phyloP scores from a whole-genome alignment of 1,140 invertebrate genomes.

The Marisa cornuarietis region DNA sequence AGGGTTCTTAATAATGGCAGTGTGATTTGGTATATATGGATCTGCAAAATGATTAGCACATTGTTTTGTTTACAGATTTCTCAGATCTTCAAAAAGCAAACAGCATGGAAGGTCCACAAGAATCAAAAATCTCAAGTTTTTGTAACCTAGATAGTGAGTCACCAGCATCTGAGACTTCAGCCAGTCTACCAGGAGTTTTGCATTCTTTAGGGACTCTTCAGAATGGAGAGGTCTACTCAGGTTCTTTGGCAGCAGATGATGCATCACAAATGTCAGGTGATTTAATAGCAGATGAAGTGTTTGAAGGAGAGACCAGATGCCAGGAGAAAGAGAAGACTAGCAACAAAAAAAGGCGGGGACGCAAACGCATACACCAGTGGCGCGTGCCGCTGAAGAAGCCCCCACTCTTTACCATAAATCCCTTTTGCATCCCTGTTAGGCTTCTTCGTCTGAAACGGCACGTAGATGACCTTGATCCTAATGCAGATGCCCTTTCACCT shows the following conservation, averaged over 20 bases:
- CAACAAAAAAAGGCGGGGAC: neutral
- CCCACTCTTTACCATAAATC: conserved; percentile 37
- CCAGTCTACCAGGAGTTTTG: neutral
- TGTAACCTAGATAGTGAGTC: neutral
- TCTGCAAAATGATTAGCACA: no score
- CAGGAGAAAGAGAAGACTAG: neutral
- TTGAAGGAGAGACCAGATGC: neutral
- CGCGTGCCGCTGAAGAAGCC: conserved; percentile 30
- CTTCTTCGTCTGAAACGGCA: conserved; percentile 27
- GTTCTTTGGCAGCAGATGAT: neutral
- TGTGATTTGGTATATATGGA: no score
- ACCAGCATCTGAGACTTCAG: neutral
- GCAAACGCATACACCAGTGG: conserved; percentile 5
- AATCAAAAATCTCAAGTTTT: neutral
- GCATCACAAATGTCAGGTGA: neutral
- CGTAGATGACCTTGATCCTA: neutral
- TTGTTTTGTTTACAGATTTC: conserved; percentile 11
- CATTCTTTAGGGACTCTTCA: neutral
- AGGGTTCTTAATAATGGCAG: no score
- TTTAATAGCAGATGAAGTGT: neutral
- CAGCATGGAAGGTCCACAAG: neutral
- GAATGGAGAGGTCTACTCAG: neutral
- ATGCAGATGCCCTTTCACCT: no score
- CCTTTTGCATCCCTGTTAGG: conserved; percentile 39
- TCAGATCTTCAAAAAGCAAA: conserved; percentile 11